Evolutionary conservation across 2,797 vertebrate species (phyloP), one percentile per base, ranked within the genome.

Genomic region (Bucorvus abyssinicus): DNA sequence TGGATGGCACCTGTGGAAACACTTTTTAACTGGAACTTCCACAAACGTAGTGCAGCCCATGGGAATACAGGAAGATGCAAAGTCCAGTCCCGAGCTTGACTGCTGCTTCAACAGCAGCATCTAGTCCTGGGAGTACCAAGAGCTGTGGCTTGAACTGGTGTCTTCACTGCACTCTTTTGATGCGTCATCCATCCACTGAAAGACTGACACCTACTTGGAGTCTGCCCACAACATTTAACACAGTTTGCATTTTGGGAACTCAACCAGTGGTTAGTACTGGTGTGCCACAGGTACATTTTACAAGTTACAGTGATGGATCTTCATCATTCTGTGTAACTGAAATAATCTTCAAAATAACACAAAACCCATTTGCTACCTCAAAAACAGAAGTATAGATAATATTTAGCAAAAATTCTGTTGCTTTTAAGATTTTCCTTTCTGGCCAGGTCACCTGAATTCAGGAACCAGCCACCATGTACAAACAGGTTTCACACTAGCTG

Each of bases 41-140:
- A 56, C 61, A 63, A 21, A 70, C 0, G 0, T 42, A 19, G 23
- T 0, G 0, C 68, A 84, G 52, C 42, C 32, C 23, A 8, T 20
- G 47, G 59, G 50, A 84, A 55, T 24, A 38, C 18, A 56, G 55
- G 14, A 82, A 86, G 78, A 89, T 24, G 27, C 36, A 13, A 64
- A 94, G 32, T 24, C 32, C 64, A 65, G 50, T 8, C 38, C 30
- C 0, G 1, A 88, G 30, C 19, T 52, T 71, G 42, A 53, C 27
- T 74, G 47, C 42, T 55, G 8, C 61, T 93, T 83, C 32, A 32
- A 21, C 36, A 20, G 10, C 12, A 27, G 17, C 6, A 14, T 29
- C 24, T 23, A 10, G 23, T 55, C 61, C 68, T 88, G 55, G 24
- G 56, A 67, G 4, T 18, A 14, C 5, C 18, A 78, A 69, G 83